Evolutionary conservation across 1,140 invertebrate genomes (phyloP).

Genomic region (Aphaenogaster ashmeadi): DNA sequence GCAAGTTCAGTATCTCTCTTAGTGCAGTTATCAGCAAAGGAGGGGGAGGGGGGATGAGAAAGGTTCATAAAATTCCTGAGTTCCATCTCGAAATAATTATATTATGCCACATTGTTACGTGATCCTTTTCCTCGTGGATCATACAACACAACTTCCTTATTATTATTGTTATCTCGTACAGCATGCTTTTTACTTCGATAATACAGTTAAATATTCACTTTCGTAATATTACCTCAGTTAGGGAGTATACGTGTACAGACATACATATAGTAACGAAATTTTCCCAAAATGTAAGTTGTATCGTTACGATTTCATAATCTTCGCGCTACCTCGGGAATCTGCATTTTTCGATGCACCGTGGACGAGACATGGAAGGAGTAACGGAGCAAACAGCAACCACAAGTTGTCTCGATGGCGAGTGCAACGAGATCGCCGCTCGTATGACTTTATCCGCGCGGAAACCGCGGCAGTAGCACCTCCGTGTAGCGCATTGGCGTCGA

Average conservation of each 20-base stretch:
- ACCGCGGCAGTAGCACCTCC: constrained; percentile 70
- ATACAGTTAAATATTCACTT: background rate
- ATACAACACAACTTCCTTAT: background rate
- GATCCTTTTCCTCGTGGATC: background rate
- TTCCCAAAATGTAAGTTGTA: background rate
- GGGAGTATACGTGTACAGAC: background rate
- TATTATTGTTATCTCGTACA: background rate
- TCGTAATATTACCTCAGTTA: background rate
- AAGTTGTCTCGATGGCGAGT: constrained; percentile 34
- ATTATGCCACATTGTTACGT: background rate
- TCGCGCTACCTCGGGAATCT: background rate
- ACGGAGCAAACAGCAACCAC: background rate
- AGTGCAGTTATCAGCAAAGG: background rate
- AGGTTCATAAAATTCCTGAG: constrained; percentile 1
- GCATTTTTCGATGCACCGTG: constrained; percentile 11
- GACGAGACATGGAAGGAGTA: background rate
- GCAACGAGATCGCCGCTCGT: constrained; percentile 48
- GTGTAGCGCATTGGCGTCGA: constrained; percentile 30
- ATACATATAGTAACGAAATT: background rate
- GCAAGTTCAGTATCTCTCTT: background rate
- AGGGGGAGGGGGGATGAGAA: too few relatives aligned
- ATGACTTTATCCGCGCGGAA: constrained; percentile 77
- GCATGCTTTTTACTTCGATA: background rate
- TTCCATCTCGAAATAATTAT: background rate
- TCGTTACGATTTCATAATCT: constrained; percentile 78